Base-by-base conservation (phyloP, 2,888 invertebrate species). In the Leucoptera coffeella region DNA sequence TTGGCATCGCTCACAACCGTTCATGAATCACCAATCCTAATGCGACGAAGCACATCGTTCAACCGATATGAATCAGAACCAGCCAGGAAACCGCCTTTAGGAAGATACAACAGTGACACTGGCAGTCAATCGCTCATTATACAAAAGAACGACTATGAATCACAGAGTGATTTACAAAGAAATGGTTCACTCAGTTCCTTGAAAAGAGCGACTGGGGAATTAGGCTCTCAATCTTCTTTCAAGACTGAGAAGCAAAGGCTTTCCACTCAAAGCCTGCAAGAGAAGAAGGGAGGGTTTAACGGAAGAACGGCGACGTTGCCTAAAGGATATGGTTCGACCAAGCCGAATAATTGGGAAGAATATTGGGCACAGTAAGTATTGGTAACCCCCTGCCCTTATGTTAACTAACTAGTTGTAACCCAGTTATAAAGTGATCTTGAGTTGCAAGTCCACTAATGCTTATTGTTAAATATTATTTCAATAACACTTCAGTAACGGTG, bases 281-380 rank as follows among this genome's bases (percentile, higher is more conserved):
- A 65, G 4, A 59, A 54, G 12, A 64, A 62, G 29, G 62, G 60
- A 0, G 49, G 52, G 29, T 17, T 9, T n/a, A n/a, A n/a, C n/a
- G 36, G 40, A 3, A 56, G 40, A 35, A 67, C 64, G 1, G 60
- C 67, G 0, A 67, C 69, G 0, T 33, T 69, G 23, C 67, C 67
- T 0, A 41, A 67, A 14, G 65, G 67, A 0, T 64, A 65, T 28
- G 67, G 62, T 0, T 62, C 67, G 0, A 57, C 41, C 0, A 61
- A 49, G 36, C 58, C 62, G 36, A 64, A 57, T 40, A 54, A 51
- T 25, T 71, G 69, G 71, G 65, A 71, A 32, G 65, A 65, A 11
- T 71, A 72, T 37, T 72, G 72, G 72, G 50, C 65, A 2, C 49
- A 53, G 72, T 72, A 40, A 61, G 65, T 60, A n/a, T n/a, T n/a